phyloP scores from a whole-genome alignment of 1,140 invertebrate genomes.

The Aphis craccivora region DNA sequence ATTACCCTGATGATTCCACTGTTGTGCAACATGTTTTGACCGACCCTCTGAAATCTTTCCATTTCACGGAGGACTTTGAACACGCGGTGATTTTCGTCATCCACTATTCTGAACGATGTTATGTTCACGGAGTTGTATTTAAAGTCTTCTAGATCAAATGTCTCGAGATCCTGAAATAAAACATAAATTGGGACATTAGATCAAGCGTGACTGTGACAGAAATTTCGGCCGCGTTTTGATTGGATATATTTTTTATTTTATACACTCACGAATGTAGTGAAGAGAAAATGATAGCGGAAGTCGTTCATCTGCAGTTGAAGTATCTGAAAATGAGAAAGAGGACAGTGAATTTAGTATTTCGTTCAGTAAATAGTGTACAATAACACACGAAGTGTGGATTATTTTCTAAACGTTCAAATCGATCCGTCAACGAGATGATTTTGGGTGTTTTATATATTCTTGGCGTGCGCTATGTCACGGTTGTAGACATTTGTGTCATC shows the following conservation, averaged over 20 bases:
- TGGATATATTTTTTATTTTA: not conserved
- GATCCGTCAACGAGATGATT: not conserved
- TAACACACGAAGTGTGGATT: not conserved
- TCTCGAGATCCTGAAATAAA: slow-evolving; percentile 80
- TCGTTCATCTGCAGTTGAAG: slow-evolving; percentile 93
- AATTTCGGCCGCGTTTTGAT: not conserved
- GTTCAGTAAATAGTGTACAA: not conserved
- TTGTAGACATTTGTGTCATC: not conserved
- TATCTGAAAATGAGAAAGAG: slow-evolving; percentile 74
- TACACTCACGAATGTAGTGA: slow-evolving; percentile 89
- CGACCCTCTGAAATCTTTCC: slow-evolving; percentile 86
- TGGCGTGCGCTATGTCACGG: not conserved
- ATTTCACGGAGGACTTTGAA: slow-evolving; percentile 81
- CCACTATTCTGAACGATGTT: slow-evolving; percentile 87
- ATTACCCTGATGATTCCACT: slow-evolving; percentile 77
- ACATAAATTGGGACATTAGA: not conserved
- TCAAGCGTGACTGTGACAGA: not conserved
- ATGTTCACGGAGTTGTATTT: slow-evolving; percentile 94
- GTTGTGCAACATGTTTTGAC: slow-evolving; percentile 78
- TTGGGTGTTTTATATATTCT: not conserved
- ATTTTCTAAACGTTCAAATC: not conserved
- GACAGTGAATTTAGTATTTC: not conserved
- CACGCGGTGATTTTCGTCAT: slow-evolving; percentile 79
- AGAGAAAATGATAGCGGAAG: slow-evolving; percentile 91
- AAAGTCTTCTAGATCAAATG: slow-evolving; percentile 91